phyloP scores from a whole-genome alignment of 2,113 vertebrate genomes.

The Scomber scombrus region DNA sequence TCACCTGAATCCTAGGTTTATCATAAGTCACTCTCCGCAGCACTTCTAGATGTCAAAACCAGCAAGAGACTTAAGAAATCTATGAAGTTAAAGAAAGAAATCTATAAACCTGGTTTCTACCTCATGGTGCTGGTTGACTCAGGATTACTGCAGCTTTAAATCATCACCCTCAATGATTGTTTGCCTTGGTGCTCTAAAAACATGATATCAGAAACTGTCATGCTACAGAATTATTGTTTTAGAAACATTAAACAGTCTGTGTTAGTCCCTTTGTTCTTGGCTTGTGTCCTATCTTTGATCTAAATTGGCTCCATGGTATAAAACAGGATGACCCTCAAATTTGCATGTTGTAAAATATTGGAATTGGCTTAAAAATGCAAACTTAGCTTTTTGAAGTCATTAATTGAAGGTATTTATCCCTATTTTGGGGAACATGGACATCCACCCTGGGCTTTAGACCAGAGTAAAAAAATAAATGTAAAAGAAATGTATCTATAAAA shows the following conservation, averaged over 20 bases:
- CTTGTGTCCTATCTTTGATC: conserved; percentile 15
- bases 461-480: neutral
- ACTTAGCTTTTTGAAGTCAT: neutral
- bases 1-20: neutral
- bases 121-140: neutral
- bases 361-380: neutral
- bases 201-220: neutral
- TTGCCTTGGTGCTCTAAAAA: conserved; percentile 6
- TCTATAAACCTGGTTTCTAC: neutral
- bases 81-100: neutral
- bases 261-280: neutral
- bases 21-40: neutral
- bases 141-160: conserved; percentile 1
- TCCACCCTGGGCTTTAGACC: neutral
- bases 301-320: conserved; percentile 13
- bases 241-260: neutral
- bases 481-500: too few relatives aligned
- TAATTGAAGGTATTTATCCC: neutral
- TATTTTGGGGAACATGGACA: neutral
- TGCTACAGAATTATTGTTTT: neutral
- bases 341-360: neutral
- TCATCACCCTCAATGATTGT: neutral
- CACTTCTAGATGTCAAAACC: too few relatives aligned
- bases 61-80: neutral
- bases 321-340: neutral